Evolutionary conservation across 2,797 vertebrate species (phyloP), one percentile per base, ranked within the genome.

Genomic region (Bufotes viridis): DNA sequence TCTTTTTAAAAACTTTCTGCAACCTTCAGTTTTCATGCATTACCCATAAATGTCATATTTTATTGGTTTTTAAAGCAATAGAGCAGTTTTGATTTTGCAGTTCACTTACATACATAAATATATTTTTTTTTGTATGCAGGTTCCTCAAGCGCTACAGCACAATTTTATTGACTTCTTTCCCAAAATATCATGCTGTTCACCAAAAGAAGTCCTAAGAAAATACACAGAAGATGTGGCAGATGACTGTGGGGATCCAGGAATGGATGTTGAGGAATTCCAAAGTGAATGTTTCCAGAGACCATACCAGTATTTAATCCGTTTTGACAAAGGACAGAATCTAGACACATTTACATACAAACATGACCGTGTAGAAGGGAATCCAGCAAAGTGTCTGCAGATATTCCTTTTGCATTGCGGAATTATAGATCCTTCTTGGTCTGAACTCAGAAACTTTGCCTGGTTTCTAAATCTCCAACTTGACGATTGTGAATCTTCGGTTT

Each of bases 401-500:
- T 91, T 99, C 89, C 96, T 99, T n/a, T 79, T 98, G 69, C 94
- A 96, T 91, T 99, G 98, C 0, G 98, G 98, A 5, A 89, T 99
- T 1, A 0, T 92, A 0, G 94, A 98, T 86, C 98, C 98, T 0
- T 98, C 98, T 57, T 99, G 98, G 98, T 93, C 97, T 57, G 98
- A 99, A 89, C 93, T 99, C 55, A 94, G 94, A 29, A 99, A 99
- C 91, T 99, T 99, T 90, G 87, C 96, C 0, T 96, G 95, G 92
- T 99, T 99, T 90, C 94, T 99, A 61, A 98, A 98, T 63, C 24
- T 96, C 57, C 98, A 99, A 92, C 79, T 99, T 80, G 91, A 81
- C 82, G 97, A 99, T 90, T 98, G 97, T 29, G 98, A 99, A 91
- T 93, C 92, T 0, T 99, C 98, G 1, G 93, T 95, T 42, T 99